Percentiles rank a stretch among this genome's conserved stretches.
These are phyloP conservation scores for Arbacia lixula DNA, from an alignment of 53 echinoderm and acorn worm genomes.

Conservation along the genomic window DNA sequence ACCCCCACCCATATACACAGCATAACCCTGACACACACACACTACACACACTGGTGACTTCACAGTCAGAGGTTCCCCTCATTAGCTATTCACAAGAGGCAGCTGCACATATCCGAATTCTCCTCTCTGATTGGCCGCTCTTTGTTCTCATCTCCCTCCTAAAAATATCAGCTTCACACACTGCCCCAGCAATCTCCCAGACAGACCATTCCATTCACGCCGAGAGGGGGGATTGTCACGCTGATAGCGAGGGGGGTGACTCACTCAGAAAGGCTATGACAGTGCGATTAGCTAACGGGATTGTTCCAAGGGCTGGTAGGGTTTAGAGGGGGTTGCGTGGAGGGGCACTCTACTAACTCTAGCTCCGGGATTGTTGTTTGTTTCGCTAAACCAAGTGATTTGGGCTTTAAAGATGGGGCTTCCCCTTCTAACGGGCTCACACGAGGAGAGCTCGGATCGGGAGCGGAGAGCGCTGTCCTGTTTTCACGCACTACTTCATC, in stretches of 20 bases:
- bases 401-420: slow-evolving; percentile 45
- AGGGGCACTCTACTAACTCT: too few relatives aligned
- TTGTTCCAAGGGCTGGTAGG: too few relatives aligned
- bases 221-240: slow-evolving; percentile 51
- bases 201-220: slow-evolving; percentile 74
- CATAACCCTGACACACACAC: not conserved
- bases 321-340: too few relatives aligned
- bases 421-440: slow-evolving; percentile 27
- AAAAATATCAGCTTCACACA: slow-evolving; percentile 59
- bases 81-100: slow-evolving; percentile 38
- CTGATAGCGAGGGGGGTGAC: not conserved
- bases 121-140: slow-evolving; percentile 70
- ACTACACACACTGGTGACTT: slow-evolving; percentile 35
- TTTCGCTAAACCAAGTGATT: slow-evolving; percentile 14
- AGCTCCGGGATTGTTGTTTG: too few relatives aligned
- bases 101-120: slow-evolving; percentile 33
- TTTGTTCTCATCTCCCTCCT: slow-evolving; percentile 71
- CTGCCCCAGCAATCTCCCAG: slow-evolving; percentile 64
- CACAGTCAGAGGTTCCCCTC: slow-evolving; percentile 32
- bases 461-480: too few relatives aligned
- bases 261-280: too few relatives aligned
- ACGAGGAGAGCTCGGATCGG: too few relatives aligned
- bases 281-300: too few relatives aligned
- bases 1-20: not conserved
- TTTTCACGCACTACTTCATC: too few relatives aligned